Percentiles rank a stretch among this genome's conserved stretches.
These are phyloP conservation scores for Lycocerus yunnanus DNA, from an alignment of 2,888 invertebrate species.

Conservation along the genomic window DNA sequence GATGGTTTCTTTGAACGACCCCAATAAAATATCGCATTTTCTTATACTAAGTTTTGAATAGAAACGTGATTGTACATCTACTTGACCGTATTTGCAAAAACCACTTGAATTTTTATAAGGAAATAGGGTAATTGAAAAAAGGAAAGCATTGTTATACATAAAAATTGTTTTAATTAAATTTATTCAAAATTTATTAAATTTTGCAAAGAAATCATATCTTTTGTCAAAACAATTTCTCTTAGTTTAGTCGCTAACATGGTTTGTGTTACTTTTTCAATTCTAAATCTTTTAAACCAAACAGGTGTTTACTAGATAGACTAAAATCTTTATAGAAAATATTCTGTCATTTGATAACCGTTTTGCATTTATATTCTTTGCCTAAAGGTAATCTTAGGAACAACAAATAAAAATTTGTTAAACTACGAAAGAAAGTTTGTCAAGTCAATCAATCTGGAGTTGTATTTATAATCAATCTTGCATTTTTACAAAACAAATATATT, in stretches of 20 bases:
- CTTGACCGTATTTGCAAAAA: background rate
- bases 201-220: no score
- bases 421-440: background rate
- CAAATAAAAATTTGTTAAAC: background rate
- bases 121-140: no score
- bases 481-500: no score
- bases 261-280: background rate
- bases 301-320: background rate
- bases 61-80: background rate
- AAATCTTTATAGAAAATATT: background rate
- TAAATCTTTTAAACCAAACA: background rate
- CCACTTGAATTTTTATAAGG: background rate
- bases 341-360: background rate
- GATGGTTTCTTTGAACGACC: background rate
- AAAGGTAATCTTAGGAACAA: background rate
- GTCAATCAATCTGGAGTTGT: background rate
- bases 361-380: background rate
- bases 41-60: background rate
- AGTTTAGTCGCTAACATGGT: no score
- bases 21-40: background rate
- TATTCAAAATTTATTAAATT: no score
- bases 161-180: no score
- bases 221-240: no score
- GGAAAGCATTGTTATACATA: no score
- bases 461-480: no score